A percentile compares a stretch with the other conserved stretches of the same genome.
Evolutionary conservation across 2,888 invertebrate species (phyloP).

Genomic region (Acanthopleura granulata): DNA sequence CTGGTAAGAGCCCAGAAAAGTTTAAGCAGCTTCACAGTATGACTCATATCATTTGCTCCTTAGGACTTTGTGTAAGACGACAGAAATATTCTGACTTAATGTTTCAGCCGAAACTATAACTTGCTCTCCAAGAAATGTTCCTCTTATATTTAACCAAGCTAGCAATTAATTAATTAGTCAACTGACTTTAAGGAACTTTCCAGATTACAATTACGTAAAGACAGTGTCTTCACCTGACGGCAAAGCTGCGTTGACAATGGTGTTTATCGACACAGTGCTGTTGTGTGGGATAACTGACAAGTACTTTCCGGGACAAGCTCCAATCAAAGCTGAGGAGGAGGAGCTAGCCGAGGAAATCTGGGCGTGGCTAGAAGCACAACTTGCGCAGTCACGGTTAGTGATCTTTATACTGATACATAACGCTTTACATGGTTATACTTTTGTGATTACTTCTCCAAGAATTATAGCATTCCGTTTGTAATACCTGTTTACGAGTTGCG

Average conservation of each 20-base stretch:
- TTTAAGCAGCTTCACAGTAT: too few species aligned
- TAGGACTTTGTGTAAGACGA: too few species aligned
- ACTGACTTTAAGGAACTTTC: constrained; percentile 61
- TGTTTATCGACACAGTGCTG: constrained; percentile 70
- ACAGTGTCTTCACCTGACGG: constrained; percentile 43
- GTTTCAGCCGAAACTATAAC: not conserved
- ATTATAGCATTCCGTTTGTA: too few species aligned
- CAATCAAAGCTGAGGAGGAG: constrained; percentile 27
- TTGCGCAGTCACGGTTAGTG: not conserved
- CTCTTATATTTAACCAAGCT: too few species aligned
- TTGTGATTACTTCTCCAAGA: too few species aligned
- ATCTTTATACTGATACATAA: too few species aligned
- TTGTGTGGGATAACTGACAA: constrained; percentile 67
- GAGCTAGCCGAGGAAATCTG: constrained; percentile 54
- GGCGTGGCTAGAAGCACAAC: constrained; percentile 56
- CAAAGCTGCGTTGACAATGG: constrained; percentile 53
- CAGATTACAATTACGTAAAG: constrained; percentile 65
- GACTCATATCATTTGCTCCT: too few species aligned
- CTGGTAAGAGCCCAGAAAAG: constrained; percentile 41
- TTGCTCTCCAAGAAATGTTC: not conserved
- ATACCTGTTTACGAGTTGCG: too few species aligned
- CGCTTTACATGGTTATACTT: too few species aligned
- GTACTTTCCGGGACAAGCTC: constrained; percentile 29
- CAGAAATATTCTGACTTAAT: not conserved
- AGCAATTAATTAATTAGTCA: not conserved